Evolutionary conservation across 2,797 vertebrate genomes (phyloP), one percentile per base, ranked within the genome.

Genomic region (Phaenicophaeus curvirostris): DNA sequence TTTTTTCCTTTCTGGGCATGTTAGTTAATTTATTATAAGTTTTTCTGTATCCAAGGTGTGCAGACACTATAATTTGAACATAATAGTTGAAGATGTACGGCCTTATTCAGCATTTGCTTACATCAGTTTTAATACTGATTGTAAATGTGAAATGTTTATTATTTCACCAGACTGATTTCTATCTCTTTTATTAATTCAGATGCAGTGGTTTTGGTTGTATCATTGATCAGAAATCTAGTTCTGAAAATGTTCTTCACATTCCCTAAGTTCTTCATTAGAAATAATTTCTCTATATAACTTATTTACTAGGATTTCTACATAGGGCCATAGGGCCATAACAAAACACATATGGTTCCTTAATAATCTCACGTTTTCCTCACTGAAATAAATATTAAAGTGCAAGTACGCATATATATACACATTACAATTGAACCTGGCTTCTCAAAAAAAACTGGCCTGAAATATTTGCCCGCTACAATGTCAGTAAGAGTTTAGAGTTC

Each of bases 211-310:
- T 39, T 69, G 4, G 50, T 76, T 63, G 2, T 55, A 41, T n/a
- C 13, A 31, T 33, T 72, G 20, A 3, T 41, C 19, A 77, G 27
- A 35, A 63, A 71, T 27, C 35, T 0, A 41, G 4, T n/a, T 46
- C 16, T 78, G 9, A 59, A 48, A 53, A 81, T 13, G 5, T 16
- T 2, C 2, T 55, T 13, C 35, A 37, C 1, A 17, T 78, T 73
- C 6, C 65, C 9, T 18, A 41, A 33, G 13, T 67, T 1, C 0
- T 3, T 50, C 1, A 0, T 31, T 55, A 53, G 35, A 82, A 93
- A 53, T 16, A 33, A 11, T 62, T 85, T 74, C 24, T 44, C 19
- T 63, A 55, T 66, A 69, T 35, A 51, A 55, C 6, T 31, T 23
- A 42, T 39, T 27, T 25, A 54, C 3, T 42, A 37, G 8, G 3